Evolutionary conservation across 2,797 vertebrate genomes (phyloP).

Genomic region (Pipistrellus pygmaeus): DNA sequence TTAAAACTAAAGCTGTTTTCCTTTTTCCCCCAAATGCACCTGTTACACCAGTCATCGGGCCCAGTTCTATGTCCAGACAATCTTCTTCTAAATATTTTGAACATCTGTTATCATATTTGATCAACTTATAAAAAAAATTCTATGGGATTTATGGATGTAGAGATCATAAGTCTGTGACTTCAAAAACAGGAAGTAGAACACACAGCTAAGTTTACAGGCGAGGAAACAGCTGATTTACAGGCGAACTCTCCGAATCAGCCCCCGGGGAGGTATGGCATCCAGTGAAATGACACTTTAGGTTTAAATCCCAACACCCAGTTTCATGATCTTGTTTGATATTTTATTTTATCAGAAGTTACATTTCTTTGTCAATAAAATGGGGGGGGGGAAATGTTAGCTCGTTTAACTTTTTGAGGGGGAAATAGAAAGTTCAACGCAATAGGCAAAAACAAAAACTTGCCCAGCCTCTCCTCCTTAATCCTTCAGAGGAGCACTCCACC

Average conservation of each 20-base stretch:
- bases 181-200: not conserved
- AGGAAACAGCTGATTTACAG: not conserved
- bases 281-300: not conserved
- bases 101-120: not conserved
- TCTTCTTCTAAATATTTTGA: conserved; percentile 19
- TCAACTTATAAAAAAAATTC: not conserved
- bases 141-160: not conserved
- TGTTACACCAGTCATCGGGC: not conserved
- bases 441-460: not conserved
- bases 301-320: not conserved
- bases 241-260: not conserved
- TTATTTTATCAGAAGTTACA: conserved; percentile 20
- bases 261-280: not conserved
- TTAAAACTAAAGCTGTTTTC: not conserved
- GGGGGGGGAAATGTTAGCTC: not conserved
- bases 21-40: not conserved
- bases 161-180: not conserved
- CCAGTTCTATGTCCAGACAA: not conserved
- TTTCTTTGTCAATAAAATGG: not conserved
- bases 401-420: not conserved
- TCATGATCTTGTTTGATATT: conserved; percentile 3
- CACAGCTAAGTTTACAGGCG: too few species aligned
- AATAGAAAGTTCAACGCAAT: not conserved
- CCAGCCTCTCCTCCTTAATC: too few species aligned
- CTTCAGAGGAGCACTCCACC: rapidly evolving